These are phyloP conservation scores for Cirrhinus mrigala DNA, from an alignment of 2,797 vertebrate species.

Conservation along the genomic window DNA sequence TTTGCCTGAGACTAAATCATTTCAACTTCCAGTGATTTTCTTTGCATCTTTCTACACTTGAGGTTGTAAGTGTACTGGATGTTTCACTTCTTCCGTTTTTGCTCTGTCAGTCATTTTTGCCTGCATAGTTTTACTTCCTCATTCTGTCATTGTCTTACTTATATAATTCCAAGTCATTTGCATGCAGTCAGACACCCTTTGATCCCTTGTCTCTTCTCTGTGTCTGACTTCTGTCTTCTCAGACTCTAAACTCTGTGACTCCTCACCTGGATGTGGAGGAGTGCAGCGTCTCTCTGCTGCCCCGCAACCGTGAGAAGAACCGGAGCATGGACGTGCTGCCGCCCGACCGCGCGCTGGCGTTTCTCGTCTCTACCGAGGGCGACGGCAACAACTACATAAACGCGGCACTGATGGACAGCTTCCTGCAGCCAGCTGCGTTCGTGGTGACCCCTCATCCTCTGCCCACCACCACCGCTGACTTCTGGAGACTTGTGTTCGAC, in stretches of 20 bases:
- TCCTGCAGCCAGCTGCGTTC: slow-evolving; percentile 88
- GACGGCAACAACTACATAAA: slow-evolving; percentile 95
- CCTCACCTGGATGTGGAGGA: slow-evolving; percentile 92
- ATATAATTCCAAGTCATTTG: not conserved
- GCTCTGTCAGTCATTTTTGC: not conserved
- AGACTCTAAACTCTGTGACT: slow-evolving; percentile 96
- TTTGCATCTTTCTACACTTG: not conserved
- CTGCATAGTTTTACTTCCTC: not conserved
- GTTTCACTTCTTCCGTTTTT: not conserved
- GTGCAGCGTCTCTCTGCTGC: slow-evolving; percentile 93
- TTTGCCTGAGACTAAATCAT: slow-evolving; percentile 58
- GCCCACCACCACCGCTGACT: slow-evolving; percentile 91
- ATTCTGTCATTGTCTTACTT: slow-evolving; percentile 6
- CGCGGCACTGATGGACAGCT: slow-evolving; percentile 92
- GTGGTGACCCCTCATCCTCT: slow-evolving; percentile 93
- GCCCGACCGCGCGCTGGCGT: slow-evolving; percentile 91
- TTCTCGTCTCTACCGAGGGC: slow-evolving; percentile 89
- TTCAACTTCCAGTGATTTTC: not conserved
- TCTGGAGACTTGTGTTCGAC: slow-evolving; percentile 95
- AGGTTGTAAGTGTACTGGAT: not conserved
- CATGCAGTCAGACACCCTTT: not conserved
- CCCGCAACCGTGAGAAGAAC: slow-evolving; percentile 94
- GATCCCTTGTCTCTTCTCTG: not conserved
- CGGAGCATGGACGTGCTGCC: slow-evolving; percentile 96
- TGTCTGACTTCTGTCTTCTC: slow-evolving; percentile 6